These are phyloP conservation scores for Austrofundulus limnaeus DNA, from an alignment of 2,113 vertebrate species.

Conservation along the genomic window DNA sequence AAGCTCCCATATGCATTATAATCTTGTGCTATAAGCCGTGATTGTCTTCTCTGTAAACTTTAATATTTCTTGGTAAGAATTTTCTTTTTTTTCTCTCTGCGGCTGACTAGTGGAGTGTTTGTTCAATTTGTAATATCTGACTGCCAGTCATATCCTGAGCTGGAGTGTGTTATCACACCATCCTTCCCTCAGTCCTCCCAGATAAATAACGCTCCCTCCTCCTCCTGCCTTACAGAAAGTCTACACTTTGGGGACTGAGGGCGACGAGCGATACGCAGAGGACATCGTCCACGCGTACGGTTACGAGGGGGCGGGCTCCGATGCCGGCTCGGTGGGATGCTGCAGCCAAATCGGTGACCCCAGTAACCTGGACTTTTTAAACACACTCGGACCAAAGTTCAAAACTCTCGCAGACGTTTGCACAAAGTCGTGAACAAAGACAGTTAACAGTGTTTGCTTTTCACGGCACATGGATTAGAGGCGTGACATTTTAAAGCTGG, in stretches of 20 bases:
- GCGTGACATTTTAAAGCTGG: constrained; percentile 14
- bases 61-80: constrained; percentile 38
- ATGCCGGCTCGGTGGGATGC: constrained; percentile 88
- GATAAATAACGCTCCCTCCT: constrained; percentile 18
- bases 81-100: no score
- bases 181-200: constrained; percentile 7
- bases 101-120: constrained; percentile 32
- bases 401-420: constrained; percentile 85
- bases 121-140: constrained; percentile 47
- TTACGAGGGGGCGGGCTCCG: constrained; percentile 88
- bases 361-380: constrained; percentile 85
- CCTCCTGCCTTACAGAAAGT: constrained; percentile 58
- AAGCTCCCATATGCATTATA: constrained; percentile 40
- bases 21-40: constrained; percentile 23
- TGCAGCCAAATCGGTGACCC: constrained; percentile 84
- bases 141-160: constrained; percentile 51
- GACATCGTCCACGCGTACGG: constrained; percentile 84
- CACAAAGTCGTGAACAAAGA: constrained; percentile 72
- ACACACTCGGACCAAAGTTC: constrained; percentile 91
- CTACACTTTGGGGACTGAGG: not conserved
- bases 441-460: constrained; percentile 19
- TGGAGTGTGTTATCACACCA: constrained; percentile 21
- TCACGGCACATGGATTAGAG: constrained; percentile 5
- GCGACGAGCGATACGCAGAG: constrained; percentile 72
- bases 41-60: constrained; percentile 46